Evolutionary conservation across 2,888 invertebrate species (phyloP).

Genomic region (Epistrophella euchroma): DNA sequence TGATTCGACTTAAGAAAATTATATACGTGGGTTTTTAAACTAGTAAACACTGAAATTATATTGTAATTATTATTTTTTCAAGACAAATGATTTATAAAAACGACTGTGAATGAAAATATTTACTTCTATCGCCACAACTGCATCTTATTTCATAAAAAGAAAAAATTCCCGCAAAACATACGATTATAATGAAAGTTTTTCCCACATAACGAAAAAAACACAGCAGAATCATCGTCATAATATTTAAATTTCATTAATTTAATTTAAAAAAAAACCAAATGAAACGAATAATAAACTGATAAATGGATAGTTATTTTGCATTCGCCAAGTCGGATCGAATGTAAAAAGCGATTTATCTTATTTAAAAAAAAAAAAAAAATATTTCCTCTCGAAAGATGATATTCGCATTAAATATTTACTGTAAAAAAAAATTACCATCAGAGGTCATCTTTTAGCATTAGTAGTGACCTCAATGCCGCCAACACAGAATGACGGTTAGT

Average conservation of each 20-base stretch:
- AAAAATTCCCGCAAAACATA: neutral
- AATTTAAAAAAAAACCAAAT: neutral
- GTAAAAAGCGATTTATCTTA: conserved; percentile 14
- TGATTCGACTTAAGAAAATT: neutral
- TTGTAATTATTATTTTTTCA: neutral
- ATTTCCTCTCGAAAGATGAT: neutral
- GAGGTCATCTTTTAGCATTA: conserved; percentile 58
- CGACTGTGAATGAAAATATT: neutral
- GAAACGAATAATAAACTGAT: neutral
- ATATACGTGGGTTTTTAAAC: neutral
- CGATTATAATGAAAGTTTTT: conserved; percentile 15
- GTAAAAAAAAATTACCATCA: neutral
- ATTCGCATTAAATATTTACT: conserved; percentile 13
- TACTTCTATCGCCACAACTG: neutral
- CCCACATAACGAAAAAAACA: neutral
- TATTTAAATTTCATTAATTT: conserved; percentile 21
- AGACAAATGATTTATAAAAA: conserved; percentile 2
- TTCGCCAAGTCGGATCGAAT: neutral
- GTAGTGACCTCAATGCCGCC: conserved; percentile 23
- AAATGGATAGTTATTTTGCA: neutral
- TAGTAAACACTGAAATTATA: neutral
- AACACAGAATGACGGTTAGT: neutral
- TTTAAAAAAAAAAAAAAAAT: neutral
- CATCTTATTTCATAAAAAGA: neutral
- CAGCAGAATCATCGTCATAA: neutral